These are phyloP conservation scores for Nesoenas mayeri DNA, from an alignment of 2,113 vertebrate species.

Conservation along the genomic window DNA sequence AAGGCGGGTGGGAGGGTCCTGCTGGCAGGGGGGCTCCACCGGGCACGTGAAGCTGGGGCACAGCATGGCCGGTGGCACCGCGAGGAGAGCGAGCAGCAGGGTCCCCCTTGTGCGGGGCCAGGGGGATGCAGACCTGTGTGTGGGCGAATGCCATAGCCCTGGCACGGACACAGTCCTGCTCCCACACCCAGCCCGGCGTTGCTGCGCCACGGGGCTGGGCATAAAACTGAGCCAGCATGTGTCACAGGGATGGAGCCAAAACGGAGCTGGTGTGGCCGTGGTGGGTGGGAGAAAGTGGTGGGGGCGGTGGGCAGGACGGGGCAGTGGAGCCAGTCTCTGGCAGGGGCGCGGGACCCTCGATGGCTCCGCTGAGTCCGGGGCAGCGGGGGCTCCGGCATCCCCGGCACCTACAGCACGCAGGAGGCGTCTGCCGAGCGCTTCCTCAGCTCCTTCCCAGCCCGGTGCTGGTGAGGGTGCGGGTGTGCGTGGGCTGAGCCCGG, in stretches of 20 bases:
- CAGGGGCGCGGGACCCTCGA: neutral
- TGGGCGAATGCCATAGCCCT: neutral
- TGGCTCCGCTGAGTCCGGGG: conserved; percentile 30
- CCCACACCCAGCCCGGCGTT: neutral
- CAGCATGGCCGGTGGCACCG: neutral
- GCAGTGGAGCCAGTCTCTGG: neutral
- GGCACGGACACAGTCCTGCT: rapidly evolving
- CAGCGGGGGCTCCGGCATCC: neutral
- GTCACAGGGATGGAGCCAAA: too few species aligned
- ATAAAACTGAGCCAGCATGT: neutral
- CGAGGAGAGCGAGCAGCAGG: neutral
- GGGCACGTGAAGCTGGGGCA: neutral
- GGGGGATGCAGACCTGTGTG: neutral
- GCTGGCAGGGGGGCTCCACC: neutral
- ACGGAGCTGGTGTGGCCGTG: too few species aligned
- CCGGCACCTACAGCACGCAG: conserved; percentile 77
- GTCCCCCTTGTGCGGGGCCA: rapidly evolving
- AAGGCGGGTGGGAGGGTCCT: neutral
- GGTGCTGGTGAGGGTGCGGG: conserved; percentile 75
- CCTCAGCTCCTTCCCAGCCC: conserved; percentile 80
- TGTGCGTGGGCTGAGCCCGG: neutral
- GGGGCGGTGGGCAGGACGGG: conserved; percentile 2
- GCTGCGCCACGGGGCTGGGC: neutral
- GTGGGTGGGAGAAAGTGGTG: neutral
- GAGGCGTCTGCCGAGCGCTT: conserved; percentile 78